phyloP scores from a whole-genome alignment of 2,113 vertebrate genomes.

The Hippocampus mohnikei region DNA sequence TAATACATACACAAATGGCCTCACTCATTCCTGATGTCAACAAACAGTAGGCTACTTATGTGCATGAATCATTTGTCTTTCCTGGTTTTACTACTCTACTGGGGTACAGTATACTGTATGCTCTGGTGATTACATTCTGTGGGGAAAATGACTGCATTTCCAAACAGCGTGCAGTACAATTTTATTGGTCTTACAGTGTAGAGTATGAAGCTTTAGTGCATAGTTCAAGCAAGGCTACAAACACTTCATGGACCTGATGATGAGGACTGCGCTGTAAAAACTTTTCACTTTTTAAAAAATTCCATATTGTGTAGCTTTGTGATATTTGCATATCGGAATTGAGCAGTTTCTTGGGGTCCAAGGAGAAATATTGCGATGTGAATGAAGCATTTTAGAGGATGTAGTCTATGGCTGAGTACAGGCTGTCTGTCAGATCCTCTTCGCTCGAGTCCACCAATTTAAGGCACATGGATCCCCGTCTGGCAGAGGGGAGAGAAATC shows the following conservation, averaged over 20 bases:
- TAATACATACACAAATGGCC: too few species aligned
- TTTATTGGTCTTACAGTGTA: not conserved
- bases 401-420: slow-evolving; percentile 75
- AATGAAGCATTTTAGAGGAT: slow-evolving; percentile 50
- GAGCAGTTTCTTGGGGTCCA: not conserved
- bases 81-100: not conserved
- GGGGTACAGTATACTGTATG: not conserved
- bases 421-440: slow-evolving; percentile 64
- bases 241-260: not conserved
- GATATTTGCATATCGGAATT: not conserved
- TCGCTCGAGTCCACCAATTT: slow-evolving; percentile 65
- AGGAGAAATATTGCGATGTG: not conserved
- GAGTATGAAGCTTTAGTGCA: not conserved
- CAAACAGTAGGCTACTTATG: not conserved
- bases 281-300: too few species aligned
- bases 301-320: not conserved
- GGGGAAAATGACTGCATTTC: not conserved
- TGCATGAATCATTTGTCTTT: not conserved
- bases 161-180: not conserved
- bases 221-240: not conserved
- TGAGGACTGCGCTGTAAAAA: not conserved
- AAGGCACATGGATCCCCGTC: slow-evolving; percentile 71
- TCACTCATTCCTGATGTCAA: too few species aligned
- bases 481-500: slow-evolving; percentile 26
- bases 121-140: not conserved